Evolutionary conservation across 1,140 invertebrate genomes (phyloP), one percentile per base, ranked within the genome.

Genomic region (Diorhabda sublineata): DNA sequence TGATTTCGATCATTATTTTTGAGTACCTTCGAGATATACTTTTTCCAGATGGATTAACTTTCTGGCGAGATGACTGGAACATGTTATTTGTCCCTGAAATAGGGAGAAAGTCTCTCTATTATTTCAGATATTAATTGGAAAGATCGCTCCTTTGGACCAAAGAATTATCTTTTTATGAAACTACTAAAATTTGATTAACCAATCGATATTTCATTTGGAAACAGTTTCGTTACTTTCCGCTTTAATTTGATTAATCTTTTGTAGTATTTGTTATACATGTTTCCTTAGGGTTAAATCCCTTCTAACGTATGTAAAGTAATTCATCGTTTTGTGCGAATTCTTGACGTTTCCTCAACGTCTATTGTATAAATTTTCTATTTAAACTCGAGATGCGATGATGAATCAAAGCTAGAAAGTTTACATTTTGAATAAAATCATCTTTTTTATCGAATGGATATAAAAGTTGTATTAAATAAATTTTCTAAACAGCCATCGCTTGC

Each of bases 1-100:
- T 68, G 64, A 72, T 72, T 72, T 64, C 69, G 61, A 65, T 66
- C 68, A 57, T 65, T 65, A 65, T 65, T 65, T 65, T 65, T 65
- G 43, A 65, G 64, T 65, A 66, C 52, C 63, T 67, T 68, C 41
- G 45, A 60, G 60, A 43, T 52, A n/a, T 56, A 3, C 26, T 71
- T 60, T 68, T 68, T 71, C 45, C 56, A 42, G 45, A 64, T 72
- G n/a, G 9, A 45, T 65, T 65, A 65, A 65, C 11, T 43, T 26
- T 58, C 64, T 58, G 9, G 47, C 6, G 4, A 6, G 52, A 65
- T 65, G 64, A 65, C 64, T 4, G 56, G n/a, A 63, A 65, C 52
- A 58, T n/a, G 41, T 6, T 64, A 56, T 64, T 64, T 56, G 45
- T 64, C 61, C 7, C 2, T 11, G 43, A n/a, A n/a, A 62, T 44